Evolutionary conservation across 2,113 vertebrate species (phyloP).

Genomic region (Anguilla rostrata): DNA sequence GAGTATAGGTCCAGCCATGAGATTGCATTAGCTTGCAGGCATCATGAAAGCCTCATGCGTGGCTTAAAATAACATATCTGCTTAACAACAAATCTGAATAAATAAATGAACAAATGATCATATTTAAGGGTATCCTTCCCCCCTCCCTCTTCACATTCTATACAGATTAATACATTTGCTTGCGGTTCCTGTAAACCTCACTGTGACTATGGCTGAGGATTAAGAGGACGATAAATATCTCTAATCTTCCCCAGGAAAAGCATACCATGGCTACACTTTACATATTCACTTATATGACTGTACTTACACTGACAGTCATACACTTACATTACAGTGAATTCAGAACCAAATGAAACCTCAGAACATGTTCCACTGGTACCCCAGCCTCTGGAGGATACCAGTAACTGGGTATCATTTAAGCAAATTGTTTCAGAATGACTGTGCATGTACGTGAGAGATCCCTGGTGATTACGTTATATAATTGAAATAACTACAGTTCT

Average conservation of each 20-base stretch:
- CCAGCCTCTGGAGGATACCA: not conserved
- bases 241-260: not conserved
- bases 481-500: slow-evolving; percentile 20
- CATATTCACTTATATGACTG: not conserved
- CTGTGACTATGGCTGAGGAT: not conserved
- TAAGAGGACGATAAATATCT: not conserved
- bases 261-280: not conserved
- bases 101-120: slow-evolving; percentile 1
- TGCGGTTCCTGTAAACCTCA: not conserved
- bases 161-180: slow-evolving; percentile 3
- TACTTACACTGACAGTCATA: not conserved
- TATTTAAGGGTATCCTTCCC: not conserved
- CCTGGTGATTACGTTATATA: slow-evolving; percentile 24
- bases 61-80: slow-evolving; percentile 7
- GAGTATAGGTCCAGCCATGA: not conserved
- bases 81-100: slow-evolving; percentile 9
- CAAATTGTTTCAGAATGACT: slow-evolving; percentile 5
- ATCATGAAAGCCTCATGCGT: not conserved
- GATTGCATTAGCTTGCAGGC: not conserved
- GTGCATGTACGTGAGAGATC: slow-evolving; percentile 13
- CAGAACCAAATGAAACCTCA: not conserved
- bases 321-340: not conserved
- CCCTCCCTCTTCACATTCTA: not conserved
- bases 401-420: not conserved
- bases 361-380: not conserved